Conservation (phyloP, 2,888 invertebrate genomes). For the Lasioglossum zephyrum region DNA sequence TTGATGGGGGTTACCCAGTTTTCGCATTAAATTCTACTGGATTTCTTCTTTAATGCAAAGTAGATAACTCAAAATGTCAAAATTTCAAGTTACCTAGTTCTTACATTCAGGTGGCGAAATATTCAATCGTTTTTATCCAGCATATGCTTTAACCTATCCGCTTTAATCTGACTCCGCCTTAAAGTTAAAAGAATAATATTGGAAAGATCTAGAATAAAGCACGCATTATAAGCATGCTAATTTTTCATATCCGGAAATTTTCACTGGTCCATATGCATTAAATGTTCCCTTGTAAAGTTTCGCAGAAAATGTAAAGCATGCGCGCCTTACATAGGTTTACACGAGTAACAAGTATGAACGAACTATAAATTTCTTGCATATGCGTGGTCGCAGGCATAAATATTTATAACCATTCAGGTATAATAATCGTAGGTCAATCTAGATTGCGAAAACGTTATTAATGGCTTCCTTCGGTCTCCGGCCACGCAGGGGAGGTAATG, state of each 20-base stretch:
- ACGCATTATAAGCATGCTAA: neutral
- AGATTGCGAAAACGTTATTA: neutral
- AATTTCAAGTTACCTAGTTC: too few species aligned
- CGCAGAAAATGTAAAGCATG: neutral
- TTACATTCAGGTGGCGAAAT: too few species aligned
- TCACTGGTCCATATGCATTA: neutral
- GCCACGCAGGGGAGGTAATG: neutral
- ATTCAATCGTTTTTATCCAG: too few species aligned
- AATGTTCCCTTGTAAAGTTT: neutral
- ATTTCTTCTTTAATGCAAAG: too few species aligned
- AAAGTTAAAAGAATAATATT: neutral
- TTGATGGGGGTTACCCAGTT: too few species aligned
- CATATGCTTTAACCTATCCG: too few species aligned
- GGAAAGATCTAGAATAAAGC: neutral
- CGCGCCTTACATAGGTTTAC: neutral
- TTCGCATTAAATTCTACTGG: too few species aligned
- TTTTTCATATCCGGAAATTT: neutral
- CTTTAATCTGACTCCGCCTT: neutral
- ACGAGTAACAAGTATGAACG: neutral
- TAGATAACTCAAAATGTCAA: too few species aligned
- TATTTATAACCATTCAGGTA: neutral
- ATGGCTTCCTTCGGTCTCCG: neutral
- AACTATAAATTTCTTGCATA: neutral
- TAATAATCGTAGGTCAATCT: neutral
- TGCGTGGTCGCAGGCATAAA: constrained; percentile 1